A percentile compares a stretch with the other conserved stretches of the same genome.
Conservation (phyloP, 2,113 vertebrate species). For the Halichoerus grypus region DNA sequence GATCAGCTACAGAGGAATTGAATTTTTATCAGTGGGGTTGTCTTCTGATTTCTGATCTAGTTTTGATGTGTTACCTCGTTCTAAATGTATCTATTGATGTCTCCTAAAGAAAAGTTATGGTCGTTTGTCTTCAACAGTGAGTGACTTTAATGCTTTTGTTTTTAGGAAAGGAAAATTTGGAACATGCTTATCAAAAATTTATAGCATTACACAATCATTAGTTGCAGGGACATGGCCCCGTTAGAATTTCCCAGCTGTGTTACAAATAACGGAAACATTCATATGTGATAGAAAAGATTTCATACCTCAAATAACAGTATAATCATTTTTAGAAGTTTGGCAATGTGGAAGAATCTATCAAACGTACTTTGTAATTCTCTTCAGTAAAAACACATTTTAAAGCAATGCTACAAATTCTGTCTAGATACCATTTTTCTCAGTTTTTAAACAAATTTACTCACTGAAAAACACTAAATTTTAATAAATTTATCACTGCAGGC, state of each 20-base stretch:
- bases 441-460: slow-evolving; percentile 37
- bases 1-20: neutral
- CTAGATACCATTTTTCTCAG: neutral
- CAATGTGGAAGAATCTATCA: slow-evolving; percentile 48
- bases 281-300: neutral
- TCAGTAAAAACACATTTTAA: slow-evolving; percentile 64
- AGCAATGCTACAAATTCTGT: slow-evolving; percentile 32
- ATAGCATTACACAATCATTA: neutral
- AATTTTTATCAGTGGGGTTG: neutral
- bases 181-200: slow-evolving; percentile 61
- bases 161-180: slow-evolving; percentile 38
- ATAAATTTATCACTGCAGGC: neutral
- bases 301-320: neutral
- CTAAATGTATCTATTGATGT: slow-evolving; percentile 9
- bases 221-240: neutral
- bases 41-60: neutral
- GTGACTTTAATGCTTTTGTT: slow-evolving; percentile 55
- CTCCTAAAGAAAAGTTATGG: neutral
- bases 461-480: slow-evolving; percentile 38
- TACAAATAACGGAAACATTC: neutral
- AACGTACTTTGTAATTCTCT: slow-evolving; percentile 35
- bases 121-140: slow-evolving; percentile 7
- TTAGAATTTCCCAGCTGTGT: slow-evolving; percentile 30
- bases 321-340: slow-evolving; percentile 1
- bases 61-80: slow-evolving; percentile 10